Conservation (phyloP, 2,888 invertebrate genomes). For the Masnerella sp. region DNA sequence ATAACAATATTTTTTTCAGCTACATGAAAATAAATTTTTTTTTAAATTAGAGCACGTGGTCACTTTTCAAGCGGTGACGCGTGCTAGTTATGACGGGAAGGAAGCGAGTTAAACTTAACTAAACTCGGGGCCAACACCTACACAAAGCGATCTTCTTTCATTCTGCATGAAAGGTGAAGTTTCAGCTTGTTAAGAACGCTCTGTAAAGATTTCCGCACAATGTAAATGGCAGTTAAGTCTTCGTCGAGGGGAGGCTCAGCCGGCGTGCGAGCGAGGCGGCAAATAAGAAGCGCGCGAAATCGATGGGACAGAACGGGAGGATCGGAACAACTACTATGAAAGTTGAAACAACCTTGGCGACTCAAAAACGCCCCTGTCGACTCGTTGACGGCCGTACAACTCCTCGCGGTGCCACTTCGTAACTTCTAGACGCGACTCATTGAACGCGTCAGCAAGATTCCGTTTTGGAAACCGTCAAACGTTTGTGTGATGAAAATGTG, state of each 20-base stretch:
- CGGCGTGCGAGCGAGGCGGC: too few relatives aligned
- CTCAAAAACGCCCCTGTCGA: conserved; percentile 33
- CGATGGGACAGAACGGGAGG: conserved; percentile 31
- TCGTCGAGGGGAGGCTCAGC: conserved; percentile 27
- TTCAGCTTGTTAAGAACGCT: conserved; percentile 65
- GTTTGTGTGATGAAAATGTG: too few relatives aligned
- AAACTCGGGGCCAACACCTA: too few relatives aligned
- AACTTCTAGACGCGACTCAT: conserved; percentile 62
- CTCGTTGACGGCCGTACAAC: conserved; percentile 44
- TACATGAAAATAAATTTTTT: too few relatives aligned
- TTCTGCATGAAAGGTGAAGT: conserved; percentile 61
- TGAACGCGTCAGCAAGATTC: conserved; percentile 63
- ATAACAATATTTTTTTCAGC: too few relatives aligned
- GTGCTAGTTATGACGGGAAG: too few relatives aligned
- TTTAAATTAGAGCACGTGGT: too few relatives aligned
- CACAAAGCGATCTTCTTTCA: conserved; percentile 29
- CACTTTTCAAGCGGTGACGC: too few relatives aligned
- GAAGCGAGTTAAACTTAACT: too few relatives aligned
- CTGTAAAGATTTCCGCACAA: conserved; percentile 62
- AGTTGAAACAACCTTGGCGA: conserved; percentile 43
- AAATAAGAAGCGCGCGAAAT: conserved; percentile 30
- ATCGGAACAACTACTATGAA: conserved; percentile 1
- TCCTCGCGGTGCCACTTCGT: conserved; percentile 22
- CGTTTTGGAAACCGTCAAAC: too few relatives aligned
- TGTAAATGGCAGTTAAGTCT: conserved; percentile 62